Percentiles rank a stretch among this genome's conserved stretches.
These are phyloP conservation scores for Euglossa dilemma DNA, from an alignment of 1,140 invertebrate genomes.

Conservation along the genomic window DNA sequence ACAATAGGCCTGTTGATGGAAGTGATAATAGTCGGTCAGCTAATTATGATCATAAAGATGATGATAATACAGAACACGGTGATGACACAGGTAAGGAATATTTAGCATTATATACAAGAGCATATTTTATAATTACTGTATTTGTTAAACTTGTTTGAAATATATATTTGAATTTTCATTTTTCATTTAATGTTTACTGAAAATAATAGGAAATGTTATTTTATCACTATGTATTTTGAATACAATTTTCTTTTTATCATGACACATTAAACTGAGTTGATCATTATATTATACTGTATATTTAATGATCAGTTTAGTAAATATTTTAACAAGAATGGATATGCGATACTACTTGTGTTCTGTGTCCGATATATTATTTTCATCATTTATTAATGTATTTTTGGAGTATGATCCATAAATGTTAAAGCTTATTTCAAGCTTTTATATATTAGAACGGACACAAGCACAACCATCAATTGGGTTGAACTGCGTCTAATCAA, in stretches of 20 bases:
- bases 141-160: constrained; percentile 7
- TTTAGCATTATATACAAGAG: not conserved
- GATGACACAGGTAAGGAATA: constrained; percentile 75
- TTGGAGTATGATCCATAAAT: constrained; percentile 29
- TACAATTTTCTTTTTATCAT: not conserved
- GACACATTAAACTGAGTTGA: not conserved
- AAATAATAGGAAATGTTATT: not conserved
- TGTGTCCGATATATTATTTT: constrained; percentile 73
- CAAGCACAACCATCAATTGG: constrained; percentile 80
- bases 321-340: constrained; percentile 19
- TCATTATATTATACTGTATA: constrained; percentile 17
- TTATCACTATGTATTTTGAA: not conserved
- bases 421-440: constrained; percentile 32
- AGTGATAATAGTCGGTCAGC: constrained; percentile 71
- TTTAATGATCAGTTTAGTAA: constrained; percentile 22
- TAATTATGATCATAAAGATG: constrained; percentile 74
- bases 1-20: constrained; percentile 65
- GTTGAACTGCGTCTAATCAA: constrained; percentile 76
- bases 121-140: constrained; percentile 37
- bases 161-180: constrained; percentile 7
- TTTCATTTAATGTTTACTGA: constrained; percentile 21
- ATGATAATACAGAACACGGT: constrained; percentile 63
- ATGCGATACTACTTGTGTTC: constrained; percentile 71
- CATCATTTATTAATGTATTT: not conserved
- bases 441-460: constrained; percentile 72